A percentile compares a stretch with the other conserved stretches of the same genome.
phyloP scores from a whole-genome alignment of 2,113 vertebrate species.

The Dicerorhinus sumatrensis region DNA sequence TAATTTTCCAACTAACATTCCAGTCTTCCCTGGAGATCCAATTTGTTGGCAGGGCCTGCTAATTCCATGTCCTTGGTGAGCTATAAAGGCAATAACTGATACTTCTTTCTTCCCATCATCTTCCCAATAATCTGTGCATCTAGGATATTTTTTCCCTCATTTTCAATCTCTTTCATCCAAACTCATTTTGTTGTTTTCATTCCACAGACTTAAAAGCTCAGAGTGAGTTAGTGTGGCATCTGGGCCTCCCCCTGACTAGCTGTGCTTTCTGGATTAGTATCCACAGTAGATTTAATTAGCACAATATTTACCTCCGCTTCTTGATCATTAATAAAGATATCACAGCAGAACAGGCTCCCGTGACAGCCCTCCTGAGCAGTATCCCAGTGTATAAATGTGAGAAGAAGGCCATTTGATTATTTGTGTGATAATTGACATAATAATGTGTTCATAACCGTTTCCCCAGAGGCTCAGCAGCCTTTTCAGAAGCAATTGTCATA shows the following conservation, averaged over 20 bases:
- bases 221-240: not conserved
- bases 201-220: not conserved
- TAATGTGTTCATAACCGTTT: constrained; percentile 49
- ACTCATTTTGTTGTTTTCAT: not conserved
- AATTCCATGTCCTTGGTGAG: not conserved
- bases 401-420: constrained; percentile 46
- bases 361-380: not conserved
- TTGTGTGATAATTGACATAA: constrained; percentile 59
- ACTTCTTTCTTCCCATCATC: not conserved
- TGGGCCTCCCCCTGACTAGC: not conserved
- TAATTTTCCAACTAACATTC: not conserved
- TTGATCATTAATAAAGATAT: constrained; percentile 72
- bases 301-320: constrained; percentile 66
- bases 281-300: constrained; percentile 73
- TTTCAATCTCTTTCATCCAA: not conserved
- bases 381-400: constrained; percentile 44
- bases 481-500: constrained; percentile 24
- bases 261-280: constrained; percentile 50
- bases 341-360: not conserved
- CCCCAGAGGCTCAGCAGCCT: constrained; percentile 17
- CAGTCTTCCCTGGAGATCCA: not conserved
- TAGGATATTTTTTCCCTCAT: not conserved
- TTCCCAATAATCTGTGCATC: not conserved
- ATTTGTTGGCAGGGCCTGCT: not conserved
- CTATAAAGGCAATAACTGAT: not conserved